Evolutionary conservation across 1,140 invertebrate species (phyloP), one percentile per base, ranked within the genome.

Genomic region (Aphelenchoides besseyi): DNA sequence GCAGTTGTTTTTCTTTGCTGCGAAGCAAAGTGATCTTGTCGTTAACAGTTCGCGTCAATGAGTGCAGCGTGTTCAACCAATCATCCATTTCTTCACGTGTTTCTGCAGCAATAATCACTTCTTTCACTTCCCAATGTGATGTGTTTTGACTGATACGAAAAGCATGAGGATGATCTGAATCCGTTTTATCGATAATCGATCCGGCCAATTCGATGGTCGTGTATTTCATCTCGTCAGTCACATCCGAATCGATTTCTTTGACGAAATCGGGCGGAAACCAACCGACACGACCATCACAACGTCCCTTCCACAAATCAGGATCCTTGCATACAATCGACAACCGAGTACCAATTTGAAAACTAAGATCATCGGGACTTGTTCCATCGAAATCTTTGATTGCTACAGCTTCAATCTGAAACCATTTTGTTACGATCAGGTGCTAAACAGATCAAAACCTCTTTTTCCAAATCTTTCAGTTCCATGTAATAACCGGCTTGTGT

Each of bases 251-350:
- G 32, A 83, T 32, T 52, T 84, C 79, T 41, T 77, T 70, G 30
- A 83, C 81, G 37, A 67, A 73, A n/a, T 79, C 72, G 2, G 82
- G 69, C 16, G 80, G 82, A 70, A 83, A 84, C 81, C 82, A 84
- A 18, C 81, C 81, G 3, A 74, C 69, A n/a, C 54, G 29, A 5
- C 68, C 63, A 1, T 73, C 71, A 64, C 71, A 82, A 28, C 75
- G 52, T 2, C 82, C 82, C 64, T 79, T 82, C 77, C 81, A 82
- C 29, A 82, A 3, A 1, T 81, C 73, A 52, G 69, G 62, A 36
- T 84, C 78, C 63, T 82, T 82, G 30, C 73, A 18, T n/a, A 80
- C 35, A 26, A 82, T 73, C 29, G 71, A 75, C 29, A 82, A 78
- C 8, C 70, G 54, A 9, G 70, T 74, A 68, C 79, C 79, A 33